phyloP scores from a whole-genome alignment of 2,888 invertebrate species.

The Aphelenchoides bicaudatus region DNA sequence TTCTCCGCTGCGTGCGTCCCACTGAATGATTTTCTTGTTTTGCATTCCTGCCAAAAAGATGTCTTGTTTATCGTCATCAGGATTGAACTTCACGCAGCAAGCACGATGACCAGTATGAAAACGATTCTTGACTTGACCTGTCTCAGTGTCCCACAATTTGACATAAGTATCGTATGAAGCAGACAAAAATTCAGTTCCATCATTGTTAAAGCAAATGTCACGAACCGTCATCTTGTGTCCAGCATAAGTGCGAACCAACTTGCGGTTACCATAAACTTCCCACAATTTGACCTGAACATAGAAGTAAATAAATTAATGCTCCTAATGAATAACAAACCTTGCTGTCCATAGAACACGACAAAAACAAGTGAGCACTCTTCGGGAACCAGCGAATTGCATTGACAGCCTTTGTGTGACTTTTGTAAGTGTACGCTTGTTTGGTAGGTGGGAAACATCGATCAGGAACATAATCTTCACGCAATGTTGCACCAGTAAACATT shows the following conservation, averaged over 20 bases:
- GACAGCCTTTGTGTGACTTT: conserved; percentile 92
- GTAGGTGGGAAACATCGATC: conserved; percentile 64
- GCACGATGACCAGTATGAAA: conserved; percentile 95
- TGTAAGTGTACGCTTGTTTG: conserved; percentile 66
- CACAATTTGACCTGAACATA: conserved; percentile 71
- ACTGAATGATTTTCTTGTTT: conserved; percentile 99
- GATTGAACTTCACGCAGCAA: conserved; percentile 95
- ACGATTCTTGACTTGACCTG: conserved; percentile 69
- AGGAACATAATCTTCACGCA: conserved; percentile 81
- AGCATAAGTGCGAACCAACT: conserved; percentile 86
- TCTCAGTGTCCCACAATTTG: conserved; percentile 98
- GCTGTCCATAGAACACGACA: conserved; percentile 94
- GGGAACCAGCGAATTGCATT: conserved; percentile 93
- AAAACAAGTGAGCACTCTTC: conserved; percentile 82
- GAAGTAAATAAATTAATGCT: background rate
- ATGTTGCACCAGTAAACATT: conserved; percentile 83
- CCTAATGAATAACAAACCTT: conserved; percentile 67
- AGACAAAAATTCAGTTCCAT: conserved; percentile 85
- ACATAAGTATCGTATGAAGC: conserved; percentile 92
- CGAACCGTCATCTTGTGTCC: conserved; percentile 95
- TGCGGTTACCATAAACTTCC: conserved; percentile 92
- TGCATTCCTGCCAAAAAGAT: conserved; percentile 90
- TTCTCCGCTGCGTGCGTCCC: conserved; percentile 91
- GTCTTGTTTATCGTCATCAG: conserved; percentile 92
- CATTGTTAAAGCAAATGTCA: conserved; percentile 90